Percentiles rank a stretch among this genome's conserved stretches.
Conservation (phyloP, 2,113 vertebrate genomes). For the Cebidichthys violaceus region DNA sequence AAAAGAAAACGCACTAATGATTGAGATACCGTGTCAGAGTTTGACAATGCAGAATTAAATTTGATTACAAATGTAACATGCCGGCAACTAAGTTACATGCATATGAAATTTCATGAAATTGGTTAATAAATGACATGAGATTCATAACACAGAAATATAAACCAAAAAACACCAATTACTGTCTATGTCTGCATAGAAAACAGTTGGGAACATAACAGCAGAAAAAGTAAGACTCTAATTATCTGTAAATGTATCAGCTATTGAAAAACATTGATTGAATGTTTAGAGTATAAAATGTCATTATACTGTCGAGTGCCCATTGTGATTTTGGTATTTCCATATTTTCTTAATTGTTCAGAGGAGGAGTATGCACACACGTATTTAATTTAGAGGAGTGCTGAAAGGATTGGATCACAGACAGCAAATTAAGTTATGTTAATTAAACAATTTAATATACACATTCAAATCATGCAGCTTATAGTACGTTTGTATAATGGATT, state of each 20-base stretch:
- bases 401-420: neutral
- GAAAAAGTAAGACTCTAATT: neutral
- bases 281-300: neutral
- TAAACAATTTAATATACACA: too few species aligned
- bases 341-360: neutral
- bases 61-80: neutral
- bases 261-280: neutral
- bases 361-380: neutral
- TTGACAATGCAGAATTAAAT: neutral
- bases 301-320: neutral
- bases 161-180: neutral
- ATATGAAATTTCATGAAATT: neutral
- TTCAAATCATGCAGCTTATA: neutral
- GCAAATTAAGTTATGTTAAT: neutral
- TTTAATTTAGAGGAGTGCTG: neutral
- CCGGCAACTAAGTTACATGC: neutral
- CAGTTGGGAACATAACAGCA: neutral
- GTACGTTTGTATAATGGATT: too few species aligned
- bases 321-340: neutral
- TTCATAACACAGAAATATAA: neutral
- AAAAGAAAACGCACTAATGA: neutral
- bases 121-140: neutral
- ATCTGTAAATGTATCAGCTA: neutral
- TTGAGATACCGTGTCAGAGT: neutral
- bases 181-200: neutral